Evolutionary conservation across 2,113 vertebrate genomes (phyloP).

Genomic region (Telmatochromis sp.): DNA sequence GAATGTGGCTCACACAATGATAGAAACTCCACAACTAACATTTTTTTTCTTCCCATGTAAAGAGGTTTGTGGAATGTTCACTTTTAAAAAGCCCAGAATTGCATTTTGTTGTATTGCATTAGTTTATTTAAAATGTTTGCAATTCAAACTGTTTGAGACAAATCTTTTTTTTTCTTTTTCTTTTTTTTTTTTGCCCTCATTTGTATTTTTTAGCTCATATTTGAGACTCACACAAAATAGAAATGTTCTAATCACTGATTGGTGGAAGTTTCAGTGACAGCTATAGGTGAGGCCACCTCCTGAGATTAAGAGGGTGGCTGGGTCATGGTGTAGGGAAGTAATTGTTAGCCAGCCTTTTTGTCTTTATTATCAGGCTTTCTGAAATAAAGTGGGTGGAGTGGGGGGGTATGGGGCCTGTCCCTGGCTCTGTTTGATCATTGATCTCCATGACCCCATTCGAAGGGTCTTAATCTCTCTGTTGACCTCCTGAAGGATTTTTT

Average conservation of each 20-base stretch:
- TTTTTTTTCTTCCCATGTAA: neutral
- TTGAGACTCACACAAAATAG: conserved; percentile 1
- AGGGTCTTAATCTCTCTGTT: conserved; percentile 81
- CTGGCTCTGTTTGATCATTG: conserved; percentile 86
- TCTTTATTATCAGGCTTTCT: conserved; percentile 63
- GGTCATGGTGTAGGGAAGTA: conserved; percentile 55
- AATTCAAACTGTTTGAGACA: neutral
- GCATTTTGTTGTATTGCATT: neutral
- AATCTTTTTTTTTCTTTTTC: fast-evolving
- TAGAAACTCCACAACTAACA: conserved; percentile 28
- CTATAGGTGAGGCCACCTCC: conserved; percentile 28
- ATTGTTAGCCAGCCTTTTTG: conserved; percentile 59
- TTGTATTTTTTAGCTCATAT: neutral
- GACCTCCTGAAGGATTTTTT: conserved; percentile 77
- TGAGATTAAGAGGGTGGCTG: conserved; percentile 41
- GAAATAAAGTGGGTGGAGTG: conserved; percentile 58
- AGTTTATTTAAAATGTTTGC: neutral
- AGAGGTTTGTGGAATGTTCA: neutral
- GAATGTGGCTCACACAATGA: conserved; percentile 51
- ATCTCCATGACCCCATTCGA: conserved; percentile 85
- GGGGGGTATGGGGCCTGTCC: conserved; percentile 18
- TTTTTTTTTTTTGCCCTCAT: neutral
- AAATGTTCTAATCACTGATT: conserved; percentile 18
- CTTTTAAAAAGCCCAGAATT: neutral
- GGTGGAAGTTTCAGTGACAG: conserved; percentile 24